These are phyloP conservation scores for Metalampra italica DNA, from an alignment of 2,888 invertebrate genomes.

Conservation along the genomic window DNA sequence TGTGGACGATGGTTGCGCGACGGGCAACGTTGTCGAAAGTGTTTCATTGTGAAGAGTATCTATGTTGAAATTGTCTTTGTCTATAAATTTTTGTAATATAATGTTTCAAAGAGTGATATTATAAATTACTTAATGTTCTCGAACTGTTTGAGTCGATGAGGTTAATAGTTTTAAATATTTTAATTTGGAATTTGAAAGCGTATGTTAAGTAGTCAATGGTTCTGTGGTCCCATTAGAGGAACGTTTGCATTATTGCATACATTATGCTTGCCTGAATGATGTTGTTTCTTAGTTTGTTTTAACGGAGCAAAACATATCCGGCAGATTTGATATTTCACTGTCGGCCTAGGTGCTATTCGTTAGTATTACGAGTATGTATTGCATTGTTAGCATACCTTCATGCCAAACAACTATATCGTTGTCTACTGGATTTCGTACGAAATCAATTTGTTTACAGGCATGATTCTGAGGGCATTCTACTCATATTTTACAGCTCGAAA, in stretches of 20 bases:
- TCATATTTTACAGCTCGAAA: no score
- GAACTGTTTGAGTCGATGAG: slow-evolving; percentile 37
- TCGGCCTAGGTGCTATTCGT: slow-evolving; percentile 66
- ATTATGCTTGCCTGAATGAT: slow-evolving; percentile 56
- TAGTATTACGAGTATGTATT: slow-evolving; percentile 33
- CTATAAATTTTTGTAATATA: slow-evolving; percentile 59
- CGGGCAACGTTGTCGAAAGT: slow-evolving; percentile 39
- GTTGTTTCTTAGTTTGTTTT: slow-evolving; percentile 48
- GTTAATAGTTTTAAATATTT: slow-evolving; percentile 13
- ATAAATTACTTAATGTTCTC: slow-evolving; percentile 35
- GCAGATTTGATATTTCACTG: slow-evolving; percentile 28
- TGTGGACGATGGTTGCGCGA: slow-evolving; percentile 28
- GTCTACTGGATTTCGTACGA: no score
- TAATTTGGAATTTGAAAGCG: slow-evolving; percentile 1
- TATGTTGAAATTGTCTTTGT: slow-evolving; percentile 58
- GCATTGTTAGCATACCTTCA: slow-evolving; percentile 13
- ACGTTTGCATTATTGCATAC: slow-evolving; percentile 26
- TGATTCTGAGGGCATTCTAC: no score
- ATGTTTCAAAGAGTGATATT: slow-evolving; percentile 61
- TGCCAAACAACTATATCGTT: no score
- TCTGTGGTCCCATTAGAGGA: slow-evolving; percentile 31
- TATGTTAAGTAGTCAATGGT: slow-evolving; percentile 29
- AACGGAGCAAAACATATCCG: slow-evolving; percentile 28
- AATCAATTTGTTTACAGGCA: no score
- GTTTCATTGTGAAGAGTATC: slow-evolving; percentile 55